Conservation (phyloP, 2,113 vertebrate species). For the Rhinolophus ferrumequinum region DNA sequence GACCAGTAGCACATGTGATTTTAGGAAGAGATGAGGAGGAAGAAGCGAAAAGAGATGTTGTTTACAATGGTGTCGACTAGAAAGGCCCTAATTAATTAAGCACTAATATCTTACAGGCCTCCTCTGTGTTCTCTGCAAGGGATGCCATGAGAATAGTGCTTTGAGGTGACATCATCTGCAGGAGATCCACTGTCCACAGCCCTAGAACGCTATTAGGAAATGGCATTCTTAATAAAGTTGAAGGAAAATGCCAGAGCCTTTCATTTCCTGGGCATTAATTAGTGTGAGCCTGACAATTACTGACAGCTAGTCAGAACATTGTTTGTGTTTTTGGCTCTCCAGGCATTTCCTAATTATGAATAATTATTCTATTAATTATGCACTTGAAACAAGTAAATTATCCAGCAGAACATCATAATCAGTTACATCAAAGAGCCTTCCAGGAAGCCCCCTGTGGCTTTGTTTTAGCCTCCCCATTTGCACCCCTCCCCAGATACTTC, state of each 20-base stretch:
- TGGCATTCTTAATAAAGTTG: slow-evolving; percentile 47
- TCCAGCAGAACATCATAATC: slow-evolving; percentile 44
- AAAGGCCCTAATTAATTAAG: slow-evolving; percentile 33
- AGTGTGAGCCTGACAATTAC: slow-evolving; percentile 20
- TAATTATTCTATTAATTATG: slow-evolving; percentile 60
- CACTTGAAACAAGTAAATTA: slow-evolving; percentile 51
- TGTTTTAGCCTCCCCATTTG: neutral
- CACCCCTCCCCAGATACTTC: neutral
- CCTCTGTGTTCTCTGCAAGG: neutral
- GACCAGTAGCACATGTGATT: neutral
- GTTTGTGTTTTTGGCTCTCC: slow-evolving; percentile 40
- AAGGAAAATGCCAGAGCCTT: slow-evolving; percentile 28
- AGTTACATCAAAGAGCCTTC: slow-evolving; percentile 26
- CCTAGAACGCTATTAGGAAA: neutral
- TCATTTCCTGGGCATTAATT: slow-evolving; percentile 51
- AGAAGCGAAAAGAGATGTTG: neutral
- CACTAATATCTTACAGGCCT: neutral
- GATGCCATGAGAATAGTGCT: neutral
- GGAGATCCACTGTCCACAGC: neutral
- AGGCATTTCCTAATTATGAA: slow-evolving; percentile 58
- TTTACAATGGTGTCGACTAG: neutral
- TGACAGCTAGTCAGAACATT: slow-evolving; percentile 52
- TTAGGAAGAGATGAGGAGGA: neutral
- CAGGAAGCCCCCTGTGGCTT: neutral
- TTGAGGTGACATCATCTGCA: neutral